These are phyloP conservation scores for Nomada fucata DNA, from an alignment of 2,888 invertebrate genomes.

Conservation along the genomic window DNA sequence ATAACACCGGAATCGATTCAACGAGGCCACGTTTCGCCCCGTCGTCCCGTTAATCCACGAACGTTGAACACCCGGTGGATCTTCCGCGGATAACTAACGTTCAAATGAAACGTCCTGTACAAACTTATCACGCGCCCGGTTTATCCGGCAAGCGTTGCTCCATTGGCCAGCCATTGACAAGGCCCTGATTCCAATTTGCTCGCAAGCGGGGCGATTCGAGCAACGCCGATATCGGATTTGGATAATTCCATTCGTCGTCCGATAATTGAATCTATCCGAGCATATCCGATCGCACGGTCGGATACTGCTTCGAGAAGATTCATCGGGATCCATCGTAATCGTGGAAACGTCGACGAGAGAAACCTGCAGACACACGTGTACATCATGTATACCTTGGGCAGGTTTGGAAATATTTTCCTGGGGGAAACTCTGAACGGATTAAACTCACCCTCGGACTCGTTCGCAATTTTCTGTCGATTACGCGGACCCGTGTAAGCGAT, in stretches of 20 bases:
- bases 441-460: conserved; percentile 12
- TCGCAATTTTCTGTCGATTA: conserved; percentile 49
- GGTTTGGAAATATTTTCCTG: conserved; percentile 19
- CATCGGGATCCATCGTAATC: not conserved
- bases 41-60: not conserved
- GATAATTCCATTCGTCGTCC: conserved; percentile 52
- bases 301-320: conserved; percentile 24
- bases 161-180: conserved; percentile 31
- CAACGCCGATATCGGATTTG: conserved; percentile 47
- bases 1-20: no score
- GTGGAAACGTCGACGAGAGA: not conserved
- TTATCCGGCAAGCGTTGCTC: conserved; percentile 16
- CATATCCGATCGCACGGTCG: conserved; percentile 22
- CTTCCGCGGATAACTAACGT: not conserved
- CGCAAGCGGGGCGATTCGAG: conserved; percentile 37
- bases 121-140: conserved; percentile 27
- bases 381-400: not conserved
- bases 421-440: conserved; percentile 8
- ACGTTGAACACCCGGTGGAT: not conserved
- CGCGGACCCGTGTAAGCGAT: conserved; percentile 1
- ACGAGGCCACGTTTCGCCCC: no score
- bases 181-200: conserved; percentile 35
- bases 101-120: conserved; percentile 1
- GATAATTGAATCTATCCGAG: conserved; percentile 46
- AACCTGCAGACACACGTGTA: not conserved